These are phyloP conservation scores for Athene cunicularia DNA, from an alignment of 2,113 vertebrate species.

Conservation along the genomic window DNA sequence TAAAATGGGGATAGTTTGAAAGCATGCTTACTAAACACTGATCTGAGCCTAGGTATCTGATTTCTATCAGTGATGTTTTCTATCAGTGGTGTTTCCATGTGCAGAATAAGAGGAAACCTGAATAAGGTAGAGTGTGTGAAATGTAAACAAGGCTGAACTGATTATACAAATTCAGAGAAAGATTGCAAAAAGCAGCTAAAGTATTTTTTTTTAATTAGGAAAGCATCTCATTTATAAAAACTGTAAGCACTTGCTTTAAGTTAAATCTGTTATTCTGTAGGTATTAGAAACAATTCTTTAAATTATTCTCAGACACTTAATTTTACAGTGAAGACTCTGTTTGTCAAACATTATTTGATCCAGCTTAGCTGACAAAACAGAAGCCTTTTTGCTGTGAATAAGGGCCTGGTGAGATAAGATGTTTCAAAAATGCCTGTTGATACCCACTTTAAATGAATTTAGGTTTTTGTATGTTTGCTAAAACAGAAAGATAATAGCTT, in stretches of 20 bases:
- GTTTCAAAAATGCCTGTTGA: not conserved
- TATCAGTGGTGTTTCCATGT: not conserved
- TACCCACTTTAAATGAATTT: not conserved
- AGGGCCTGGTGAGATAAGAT: not conserved
- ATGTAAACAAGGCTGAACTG: not conserved
- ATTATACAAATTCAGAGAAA: not conserved
- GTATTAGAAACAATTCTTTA: not conserved
- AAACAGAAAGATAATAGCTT: not conserved
- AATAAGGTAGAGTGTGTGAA: not conserved
- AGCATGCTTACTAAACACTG: not conserved
- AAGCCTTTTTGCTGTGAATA: not conserved
- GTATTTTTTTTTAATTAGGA: not conserved
- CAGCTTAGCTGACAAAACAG: not conserved
- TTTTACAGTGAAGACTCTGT: not conserved
- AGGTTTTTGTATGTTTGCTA: not conserved
- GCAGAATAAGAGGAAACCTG: not conserved
- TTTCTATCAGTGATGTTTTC: not conserved
- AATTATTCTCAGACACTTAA: not conserved
- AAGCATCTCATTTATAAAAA: not conserved
- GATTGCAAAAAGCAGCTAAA: not conserved
- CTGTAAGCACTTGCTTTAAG: not conserved
- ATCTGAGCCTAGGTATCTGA: not conserved
- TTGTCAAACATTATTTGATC: not conserved
- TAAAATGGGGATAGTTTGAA: not conserved
- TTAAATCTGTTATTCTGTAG: not conserved